These are phyloP conservation scores for Phania funesta DNA, from an alignment of 2,888 invertebrate species.

Conservation along the genomic window DNA sequence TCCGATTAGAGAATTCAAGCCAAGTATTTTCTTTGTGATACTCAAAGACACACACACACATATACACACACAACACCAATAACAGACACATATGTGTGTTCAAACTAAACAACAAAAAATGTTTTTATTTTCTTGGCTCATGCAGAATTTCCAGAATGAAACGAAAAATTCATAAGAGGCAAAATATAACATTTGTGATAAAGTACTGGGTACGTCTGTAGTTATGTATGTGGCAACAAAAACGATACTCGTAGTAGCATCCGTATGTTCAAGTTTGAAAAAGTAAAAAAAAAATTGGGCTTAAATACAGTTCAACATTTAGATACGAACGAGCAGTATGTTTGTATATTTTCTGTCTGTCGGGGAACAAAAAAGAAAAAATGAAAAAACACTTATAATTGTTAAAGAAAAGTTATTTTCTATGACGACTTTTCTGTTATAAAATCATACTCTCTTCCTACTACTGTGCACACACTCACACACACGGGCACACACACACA, in stretches of 20 bases:
- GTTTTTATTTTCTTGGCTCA: constrained; percentile 44
- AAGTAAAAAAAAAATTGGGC: neutral
- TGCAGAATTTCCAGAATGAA: neutral
- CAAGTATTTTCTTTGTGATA: constrained; percentile 8
- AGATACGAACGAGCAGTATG: neutral
- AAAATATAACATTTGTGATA: neutral
- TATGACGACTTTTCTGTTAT: neutral
- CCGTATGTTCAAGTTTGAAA: neutral
- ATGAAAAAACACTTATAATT: constrained; percentile 18
- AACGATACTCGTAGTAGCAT: constrained; percentile 31
- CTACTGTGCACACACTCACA: neutral
- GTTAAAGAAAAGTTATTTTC: constrained; percentile 41
- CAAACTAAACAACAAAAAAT: neutral
- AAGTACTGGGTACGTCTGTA: neutral
- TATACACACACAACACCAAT: neutral
- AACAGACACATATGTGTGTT: neutral
- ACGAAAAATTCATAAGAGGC: neutral
- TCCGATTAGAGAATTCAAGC: constrained; percentile 5
- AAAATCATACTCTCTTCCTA: constrained; percentile 4
- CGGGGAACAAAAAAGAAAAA: neutral
- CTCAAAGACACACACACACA: too few species aligned
- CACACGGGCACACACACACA: neutral
- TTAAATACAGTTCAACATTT: constrained; percentile 7
- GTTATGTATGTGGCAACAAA: neutral
- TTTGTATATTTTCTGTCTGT: neutral